phyloP scores from a whole-genome alignment of 2,113 vertebrate species.

The Upupa epops region DNA sequence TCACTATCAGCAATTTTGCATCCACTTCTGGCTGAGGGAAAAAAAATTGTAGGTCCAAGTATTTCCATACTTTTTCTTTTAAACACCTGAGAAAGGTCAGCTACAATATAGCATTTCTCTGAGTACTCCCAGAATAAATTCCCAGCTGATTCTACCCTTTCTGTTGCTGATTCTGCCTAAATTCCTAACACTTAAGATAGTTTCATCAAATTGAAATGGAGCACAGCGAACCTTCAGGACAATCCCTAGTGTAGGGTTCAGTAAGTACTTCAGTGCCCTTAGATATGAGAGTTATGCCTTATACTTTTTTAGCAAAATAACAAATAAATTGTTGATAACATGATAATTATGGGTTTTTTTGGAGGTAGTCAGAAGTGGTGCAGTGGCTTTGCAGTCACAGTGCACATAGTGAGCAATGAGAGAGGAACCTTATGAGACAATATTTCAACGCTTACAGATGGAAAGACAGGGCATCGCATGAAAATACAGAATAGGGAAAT shows the following conservation, averaged over 20 bases:
- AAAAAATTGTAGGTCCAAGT: not conserved
- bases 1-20: conserved; percentile 48
- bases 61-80: not conserved
- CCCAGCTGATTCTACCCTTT: not conserved
- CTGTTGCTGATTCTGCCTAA: not conserved
- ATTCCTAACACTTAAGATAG: not conserved
- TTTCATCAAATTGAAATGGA: not conserved
- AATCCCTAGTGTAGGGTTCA: not conserved
- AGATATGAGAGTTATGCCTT: not conserved
- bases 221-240: not conserved
- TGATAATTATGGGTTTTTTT: not conserved
- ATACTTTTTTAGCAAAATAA: not conserved
- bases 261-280: not conserved
- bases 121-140: not conserved
- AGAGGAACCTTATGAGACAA: not conserved
- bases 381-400: not conserved
- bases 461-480: not conserved
- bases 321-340: not conserved
- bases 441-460: not conserved
- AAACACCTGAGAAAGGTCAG: not conserved
- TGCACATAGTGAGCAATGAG: not conserved
- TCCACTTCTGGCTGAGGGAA: not conserved
- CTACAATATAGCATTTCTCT: not conserved
- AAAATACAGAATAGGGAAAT: not conserved
- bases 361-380: not conserved